A percentile compares a stretch with the other conserved stretches of the same genome.
Conservation (phyloP, 2,797 vertebrate species). For the Harpagifer antarcticus region DNA sequence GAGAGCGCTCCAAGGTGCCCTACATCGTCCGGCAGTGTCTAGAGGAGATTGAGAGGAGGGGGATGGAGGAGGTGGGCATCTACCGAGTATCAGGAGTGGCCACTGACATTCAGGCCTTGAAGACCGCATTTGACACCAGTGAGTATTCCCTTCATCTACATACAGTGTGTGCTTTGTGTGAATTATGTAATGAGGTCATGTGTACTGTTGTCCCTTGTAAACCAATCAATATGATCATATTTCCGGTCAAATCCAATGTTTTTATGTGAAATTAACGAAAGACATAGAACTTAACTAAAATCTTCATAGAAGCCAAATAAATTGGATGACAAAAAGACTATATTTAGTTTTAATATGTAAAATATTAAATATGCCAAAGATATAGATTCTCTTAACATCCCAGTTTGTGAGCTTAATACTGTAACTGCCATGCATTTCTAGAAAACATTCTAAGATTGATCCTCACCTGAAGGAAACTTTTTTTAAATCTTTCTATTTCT, state of each 20-base stretch:
- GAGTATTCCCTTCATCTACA: constrained; percentile 75
- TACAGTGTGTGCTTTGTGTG: background rate
- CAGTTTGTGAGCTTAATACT: background rate
- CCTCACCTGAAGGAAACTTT: constrained; percentile 10
- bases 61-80: constrained; percentile 99
- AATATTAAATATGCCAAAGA: background rate
- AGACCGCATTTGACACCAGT: constrained; percentile 98
- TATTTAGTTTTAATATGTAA: background rate
- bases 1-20: constrained; percentile 97
- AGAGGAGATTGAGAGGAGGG: constrained; percentile 97
- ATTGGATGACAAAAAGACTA: background rate
- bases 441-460: constrained; percentile 13
- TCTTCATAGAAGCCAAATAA: no score
- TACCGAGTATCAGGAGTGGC: constrained; percentile 97
- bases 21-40: constrained; percentile 98
- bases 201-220: background rate
- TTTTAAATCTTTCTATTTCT: constrained; percentile 30
- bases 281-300: no score
- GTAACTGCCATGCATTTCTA: constrained; percentile 28
- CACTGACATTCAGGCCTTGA: constrained; percentile 97
- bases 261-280: no score
- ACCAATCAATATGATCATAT: background rate
- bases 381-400: background rate
- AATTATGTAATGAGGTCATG: background rate
- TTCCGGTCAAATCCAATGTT: background rate